Conservation (phyloP, 2,113 vertebrate species). For the Turnix velox region DNA sequence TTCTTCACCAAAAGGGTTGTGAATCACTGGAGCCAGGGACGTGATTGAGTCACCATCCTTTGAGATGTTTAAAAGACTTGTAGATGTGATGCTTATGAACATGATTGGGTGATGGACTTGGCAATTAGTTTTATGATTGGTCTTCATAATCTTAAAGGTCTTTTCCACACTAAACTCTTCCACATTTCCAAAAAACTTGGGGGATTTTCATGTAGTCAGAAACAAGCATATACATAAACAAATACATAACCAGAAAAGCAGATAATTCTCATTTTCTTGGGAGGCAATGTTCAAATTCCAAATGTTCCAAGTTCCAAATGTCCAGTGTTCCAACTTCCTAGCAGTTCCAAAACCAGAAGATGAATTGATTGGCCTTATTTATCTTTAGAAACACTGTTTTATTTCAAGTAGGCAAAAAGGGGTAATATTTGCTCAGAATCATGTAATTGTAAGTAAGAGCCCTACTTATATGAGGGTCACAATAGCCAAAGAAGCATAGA, state of each 20-base stretch:
- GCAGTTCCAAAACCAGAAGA: background rate
- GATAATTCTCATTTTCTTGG: background rate
- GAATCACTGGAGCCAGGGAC: background rate
- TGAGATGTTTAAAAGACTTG: background rate
- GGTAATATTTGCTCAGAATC: background rate
- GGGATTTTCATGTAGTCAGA: background rate
- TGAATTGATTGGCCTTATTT: background rate
- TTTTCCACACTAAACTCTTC: background rate
- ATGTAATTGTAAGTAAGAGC: background rate
- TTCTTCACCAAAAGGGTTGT: background rate
- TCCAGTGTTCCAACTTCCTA: too few species aligned
- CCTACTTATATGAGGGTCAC: background rate
- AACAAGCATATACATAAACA: background rate
- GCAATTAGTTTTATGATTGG: background rate
- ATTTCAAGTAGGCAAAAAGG: background rate
- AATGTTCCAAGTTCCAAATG: too few species aligned
- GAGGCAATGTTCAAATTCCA: background rate
- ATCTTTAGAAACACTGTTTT: background rate
- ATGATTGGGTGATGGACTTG: background rate
- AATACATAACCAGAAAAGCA: background rate
- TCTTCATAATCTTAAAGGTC: background rate
- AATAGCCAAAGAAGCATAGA: background rate
- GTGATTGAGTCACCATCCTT: background rate
- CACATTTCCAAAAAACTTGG: background rate
- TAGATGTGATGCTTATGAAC: background rate